phyloP scores from a whole-genome alignment of 2,888 invertebrate genomes.

The Ptilodon capucinus region DNA sequence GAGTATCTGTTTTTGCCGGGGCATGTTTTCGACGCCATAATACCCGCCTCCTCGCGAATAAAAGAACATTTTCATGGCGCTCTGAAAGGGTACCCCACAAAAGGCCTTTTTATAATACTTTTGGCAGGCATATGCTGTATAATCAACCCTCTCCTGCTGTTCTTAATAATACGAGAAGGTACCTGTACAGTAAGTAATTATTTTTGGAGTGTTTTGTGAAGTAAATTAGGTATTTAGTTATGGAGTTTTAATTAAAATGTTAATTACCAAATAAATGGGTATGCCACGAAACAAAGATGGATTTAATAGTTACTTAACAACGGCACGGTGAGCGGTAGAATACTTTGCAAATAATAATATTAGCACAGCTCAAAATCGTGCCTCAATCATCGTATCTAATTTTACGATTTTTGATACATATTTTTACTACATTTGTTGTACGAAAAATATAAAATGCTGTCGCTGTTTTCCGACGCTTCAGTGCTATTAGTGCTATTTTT shows the following conservation, averaged over 20 bases:
- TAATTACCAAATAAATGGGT: neutral
- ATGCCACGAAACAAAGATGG: too few relatives aligned
- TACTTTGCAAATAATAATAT: too few relatives aligned
- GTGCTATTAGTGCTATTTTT: too few relatives aligned
- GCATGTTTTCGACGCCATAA: constrained; percentile 63
- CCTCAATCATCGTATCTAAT: too few relatives aligned
- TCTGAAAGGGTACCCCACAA: constrained; percentile 70
- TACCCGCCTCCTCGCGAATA: constrained; percentile 51
- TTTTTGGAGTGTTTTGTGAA: constrained; percentile 34
- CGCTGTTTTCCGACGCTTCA: too few relatives aligned
- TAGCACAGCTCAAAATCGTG: too few relatives aligned
- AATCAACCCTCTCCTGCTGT: constrained; percentile 54
- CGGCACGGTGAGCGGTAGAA: too few relatives aligned
- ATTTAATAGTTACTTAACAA: too few relatives aligned
- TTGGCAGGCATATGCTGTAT: constrained; percentile 60
- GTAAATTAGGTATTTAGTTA: neutral
- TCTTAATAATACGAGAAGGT: constrained; percentile 58
- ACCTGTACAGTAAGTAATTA: constrained; percentile 58
- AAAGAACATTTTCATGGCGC: constrained; percentile 72
- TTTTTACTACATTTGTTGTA: too few relatives aligned
- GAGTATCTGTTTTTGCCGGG: constrained; percentile 65
- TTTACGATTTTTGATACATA: too few relatives aligned
- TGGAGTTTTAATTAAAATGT: too few relatives aligned
- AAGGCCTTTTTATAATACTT: constrained; percentile 74
- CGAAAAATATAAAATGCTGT: too few relatives aligned